Conservation (phyloP, 1,140 invertebrate species). For the Drosophila truncata region DNA sequence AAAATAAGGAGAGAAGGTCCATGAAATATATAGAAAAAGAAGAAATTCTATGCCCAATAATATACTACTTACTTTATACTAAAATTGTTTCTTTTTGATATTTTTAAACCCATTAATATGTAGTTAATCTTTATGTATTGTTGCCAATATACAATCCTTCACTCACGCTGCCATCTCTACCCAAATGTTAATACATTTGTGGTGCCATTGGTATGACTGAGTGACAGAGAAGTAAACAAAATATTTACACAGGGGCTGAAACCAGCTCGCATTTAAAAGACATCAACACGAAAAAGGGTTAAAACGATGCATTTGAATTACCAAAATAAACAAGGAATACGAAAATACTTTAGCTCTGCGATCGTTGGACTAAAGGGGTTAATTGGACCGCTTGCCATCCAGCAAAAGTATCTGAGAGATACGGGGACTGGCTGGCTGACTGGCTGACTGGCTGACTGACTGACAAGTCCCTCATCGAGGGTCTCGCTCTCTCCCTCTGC, state of each 20-base stretch:
- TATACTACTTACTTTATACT: not conserved
- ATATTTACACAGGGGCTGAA: conserved; percentile 71
- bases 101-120: no score
- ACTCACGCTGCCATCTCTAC: conserved; percentile 6
- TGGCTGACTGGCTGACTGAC: conserved; percentile 56
- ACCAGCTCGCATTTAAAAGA: conserved; percentile 72
- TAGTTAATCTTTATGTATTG: not conserved
- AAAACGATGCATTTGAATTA: conserved; percentile 79
- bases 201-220: conserved; percentile 39
- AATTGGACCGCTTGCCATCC: conserved; percentile 69
- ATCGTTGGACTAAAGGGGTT: conserved; percentile 55
- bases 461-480: conserved; percentile 47
- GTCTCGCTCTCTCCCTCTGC: conserved; percentile 57
- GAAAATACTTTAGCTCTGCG: conserved; percentile 69
- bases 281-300: conserved; percentile 73
- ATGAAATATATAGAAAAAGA: not conserved
- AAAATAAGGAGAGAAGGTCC: not conserved
- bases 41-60: not conserved
- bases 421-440: conserved; percentile 31
- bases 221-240: conserved; percentile 51
- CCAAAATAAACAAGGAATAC: conserved; percentile 77
- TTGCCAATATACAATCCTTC: not conserved
- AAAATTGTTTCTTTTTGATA: not conserved
- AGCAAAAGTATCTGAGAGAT: conserved; percentile 60
- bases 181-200: conserved; percentile 11